Percentiles rank a stretch among this genome's conserved stretches.
These are phyloP conservation scores for Clarias macrocephalus DNA, from an alignment of 2,113 vertebrate genomes.

Conservation along the genomic window DNA sequence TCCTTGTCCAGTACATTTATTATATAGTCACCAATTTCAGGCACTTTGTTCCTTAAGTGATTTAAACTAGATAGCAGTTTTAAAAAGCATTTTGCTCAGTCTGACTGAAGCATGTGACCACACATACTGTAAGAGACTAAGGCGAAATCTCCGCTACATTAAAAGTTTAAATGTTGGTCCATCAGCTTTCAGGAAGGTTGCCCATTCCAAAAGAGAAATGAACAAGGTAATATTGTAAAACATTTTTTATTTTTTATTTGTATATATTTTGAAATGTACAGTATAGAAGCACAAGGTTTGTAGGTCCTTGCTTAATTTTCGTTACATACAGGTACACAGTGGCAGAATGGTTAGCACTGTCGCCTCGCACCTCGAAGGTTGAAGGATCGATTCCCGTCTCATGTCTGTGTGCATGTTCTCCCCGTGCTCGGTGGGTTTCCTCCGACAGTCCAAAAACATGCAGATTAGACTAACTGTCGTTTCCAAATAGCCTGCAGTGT, in stretches of 20 bases:
- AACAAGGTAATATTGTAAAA: background rate
- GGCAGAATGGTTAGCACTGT: no score
- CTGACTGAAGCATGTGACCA: background rate
- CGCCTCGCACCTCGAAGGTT: no score
- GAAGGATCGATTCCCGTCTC: no score
- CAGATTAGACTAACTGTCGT: no score
- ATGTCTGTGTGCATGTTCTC: no score
- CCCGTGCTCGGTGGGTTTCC: no score
- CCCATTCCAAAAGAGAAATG: background rate
- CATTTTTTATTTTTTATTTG: background rate
- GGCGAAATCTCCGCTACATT: background rate
- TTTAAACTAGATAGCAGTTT: background rate
- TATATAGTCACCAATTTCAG: background rate
- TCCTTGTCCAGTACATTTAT: no score
- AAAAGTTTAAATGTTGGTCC: background rate
- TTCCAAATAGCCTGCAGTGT: no score
- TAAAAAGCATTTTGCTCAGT: background rate
- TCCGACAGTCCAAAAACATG: no score
- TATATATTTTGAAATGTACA: no score
- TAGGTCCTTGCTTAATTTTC: background rate
- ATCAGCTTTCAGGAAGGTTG: background rate
- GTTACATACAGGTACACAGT: background rate
- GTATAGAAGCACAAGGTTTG: background rate
- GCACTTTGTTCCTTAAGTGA: background rate
- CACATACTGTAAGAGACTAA: background rate